Conservation (phyloP, 2,797 vertebrate genomes). For the Cryptoprocta ferox region DNA sequence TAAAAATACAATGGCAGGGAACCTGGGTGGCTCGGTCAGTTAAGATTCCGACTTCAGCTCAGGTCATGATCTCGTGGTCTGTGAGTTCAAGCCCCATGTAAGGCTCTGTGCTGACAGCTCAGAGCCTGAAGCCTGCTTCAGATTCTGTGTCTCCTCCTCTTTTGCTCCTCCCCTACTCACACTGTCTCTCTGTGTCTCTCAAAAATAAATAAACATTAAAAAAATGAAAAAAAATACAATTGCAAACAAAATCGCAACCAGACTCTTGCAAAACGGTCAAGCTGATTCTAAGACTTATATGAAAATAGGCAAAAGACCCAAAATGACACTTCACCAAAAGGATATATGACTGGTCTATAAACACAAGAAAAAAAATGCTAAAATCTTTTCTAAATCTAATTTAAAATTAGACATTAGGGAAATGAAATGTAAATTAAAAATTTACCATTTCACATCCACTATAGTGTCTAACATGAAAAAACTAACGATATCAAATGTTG, state of each 20-base stretch:
- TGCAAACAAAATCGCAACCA: slow-evolving; percentile 2
- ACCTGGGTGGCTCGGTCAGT: too few species aligned
- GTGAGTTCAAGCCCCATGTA: too few species aligned
- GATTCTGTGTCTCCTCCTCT: too few species aligned
- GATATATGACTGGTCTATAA: not conserved
- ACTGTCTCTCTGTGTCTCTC: too few species aligned
- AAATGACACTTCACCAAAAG: not conserved
- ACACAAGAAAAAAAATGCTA: not conserved
- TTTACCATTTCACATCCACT: not conserved
- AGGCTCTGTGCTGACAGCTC: too few species aligned
- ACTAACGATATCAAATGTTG: not conserved
- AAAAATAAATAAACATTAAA: too few species aligned
- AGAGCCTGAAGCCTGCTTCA: too few species aligned
- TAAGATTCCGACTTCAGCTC: too few species aligned
- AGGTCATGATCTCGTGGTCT: too few species aligned
- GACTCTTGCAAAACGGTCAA: not conserved
- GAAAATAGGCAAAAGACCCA: not conserved
- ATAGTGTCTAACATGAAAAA: not conserved
- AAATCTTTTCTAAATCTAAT: slow-evolving; percentile 9
- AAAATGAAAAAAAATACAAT: not conserved
- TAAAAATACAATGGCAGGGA: too few species aligned
- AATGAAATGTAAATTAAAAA: not conserved
- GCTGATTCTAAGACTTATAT: not conserved
- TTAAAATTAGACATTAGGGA: not conserved
- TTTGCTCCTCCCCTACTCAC: too few species aligned